Percentiles rank a stretch among this genome's conserved stretches.
Conservation (phyloP, 2,888 invertebrate genomes). For the Cephus sareptanus region DNA sequence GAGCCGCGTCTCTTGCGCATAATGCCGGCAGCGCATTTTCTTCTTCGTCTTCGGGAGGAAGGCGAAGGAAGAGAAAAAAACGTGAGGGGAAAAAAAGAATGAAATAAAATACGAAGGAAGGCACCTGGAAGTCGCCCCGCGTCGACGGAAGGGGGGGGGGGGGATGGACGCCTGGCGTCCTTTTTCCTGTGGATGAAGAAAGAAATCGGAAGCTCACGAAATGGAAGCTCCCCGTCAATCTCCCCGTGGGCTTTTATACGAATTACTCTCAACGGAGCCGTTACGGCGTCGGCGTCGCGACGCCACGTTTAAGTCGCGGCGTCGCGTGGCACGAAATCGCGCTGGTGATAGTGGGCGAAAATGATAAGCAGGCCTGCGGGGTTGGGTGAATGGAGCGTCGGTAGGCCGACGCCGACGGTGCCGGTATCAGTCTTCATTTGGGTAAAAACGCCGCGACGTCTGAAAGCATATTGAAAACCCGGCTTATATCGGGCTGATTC, state of each 20-base stretch:
- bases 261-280: not conserved
- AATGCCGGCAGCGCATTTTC: not conserved
- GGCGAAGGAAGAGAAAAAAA: not conserved
- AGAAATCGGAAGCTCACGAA: not conserved
- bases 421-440: constrained; percentile 47
- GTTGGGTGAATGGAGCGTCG: not conserved
- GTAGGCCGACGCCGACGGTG: constrained; percentile 22
- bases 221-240: not conserved
- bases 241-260: not conserved
- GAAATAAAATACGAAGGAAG: not conserved
- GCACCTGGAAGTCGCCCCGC: not conserved
- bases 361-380: constrained; percentile 33
- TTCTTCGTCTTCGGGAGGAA: not conserved
- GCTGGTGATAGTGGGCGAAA: constrained; percentile 20
- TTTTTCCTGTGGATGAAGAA: not conserved
- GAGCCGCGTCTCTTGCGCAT: not conserved
- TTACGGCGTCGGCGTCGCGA: constrained; percentile 11
- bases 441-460: constrained; percentile 24
- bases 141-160: not conserved
- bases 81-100: not conserved
- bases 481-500: constrained; percentile 21
- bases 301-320: constrained; percentile 24
- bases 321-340: constrained; percentile 16
- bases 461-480: constrained; percentile 35
- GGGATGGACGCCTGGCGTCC: not conserved